A percentile compares a stretch with the other conserved stretches of the same genome.
phyloP scores from a whole-genome alignment of 2,797 vertebrate species.

The Tympanoctomys barrerae region DNA sequence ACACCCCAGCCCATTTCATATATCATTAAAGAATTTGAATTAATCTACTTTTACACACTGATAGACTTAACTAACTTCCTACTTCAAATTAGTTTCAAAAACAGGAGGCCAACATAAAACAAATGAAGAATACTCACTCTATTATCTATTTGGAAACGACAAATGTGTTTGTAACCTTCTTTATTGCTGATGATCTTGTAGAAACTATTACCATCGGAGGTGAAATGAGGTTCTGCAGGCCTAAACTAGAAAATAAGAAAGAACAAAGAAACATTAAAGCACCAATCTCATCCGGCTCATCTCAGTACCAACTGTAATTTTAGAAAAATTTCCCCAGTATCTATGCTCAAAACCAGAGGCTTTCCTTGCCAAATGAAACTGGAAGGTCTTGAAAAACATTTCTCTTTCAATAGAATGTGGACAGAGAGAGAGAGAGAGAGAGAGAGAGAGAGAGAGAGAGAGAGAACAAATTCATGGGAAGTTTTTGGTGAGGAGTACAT shows the following conservation, averaged over 20 bases:
- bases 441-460: background rate
- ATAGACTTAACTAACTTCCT: constrained; percentile 1
- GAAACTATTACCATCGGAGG: constrained; percentile 91
- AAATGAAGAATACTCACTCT: constrained; percentile 54
- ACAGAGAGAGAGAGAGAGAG: background rate
- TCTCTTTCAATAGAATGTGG: constrained; percentile 25
- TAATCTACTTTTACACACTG: background rate
- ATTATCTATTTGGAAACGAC: constrained; percentile 84
- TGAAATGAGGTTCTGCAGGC: constrained; percentile 93
- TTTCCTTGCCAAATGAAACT: constrained; percentile 49
- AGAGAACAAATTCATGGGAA: background rate
- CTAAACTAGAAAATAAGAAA: constrained; percentile 90
- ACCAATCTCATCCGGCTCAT: background rate
- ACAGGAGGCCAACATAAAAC: constrained; percentile 21
- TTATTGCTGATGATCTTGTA: constrained; percentile 95
- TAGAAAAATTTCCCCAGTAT: constrained; percentile 20
- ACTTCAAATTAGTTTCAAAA: constrained; percentile 19
- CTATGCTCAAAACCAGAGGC: constrained; percentile 31
- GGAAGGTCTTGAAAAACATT: constrained; percentile 9
- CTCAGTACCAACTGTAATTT: constrained; percentile 2
- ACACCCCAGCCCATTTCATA: background rate
- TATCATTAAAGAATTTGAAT: background rate
- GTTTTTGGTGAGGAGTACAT: background rate
- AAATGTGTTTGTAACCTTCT: constrained; percentile 95
- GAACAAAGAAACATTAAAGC: constrained; percentile 15